Base-by-base conservation (phyloP, 1,140 invertebrate genomes). In the Coelopa frigida region DNA sequence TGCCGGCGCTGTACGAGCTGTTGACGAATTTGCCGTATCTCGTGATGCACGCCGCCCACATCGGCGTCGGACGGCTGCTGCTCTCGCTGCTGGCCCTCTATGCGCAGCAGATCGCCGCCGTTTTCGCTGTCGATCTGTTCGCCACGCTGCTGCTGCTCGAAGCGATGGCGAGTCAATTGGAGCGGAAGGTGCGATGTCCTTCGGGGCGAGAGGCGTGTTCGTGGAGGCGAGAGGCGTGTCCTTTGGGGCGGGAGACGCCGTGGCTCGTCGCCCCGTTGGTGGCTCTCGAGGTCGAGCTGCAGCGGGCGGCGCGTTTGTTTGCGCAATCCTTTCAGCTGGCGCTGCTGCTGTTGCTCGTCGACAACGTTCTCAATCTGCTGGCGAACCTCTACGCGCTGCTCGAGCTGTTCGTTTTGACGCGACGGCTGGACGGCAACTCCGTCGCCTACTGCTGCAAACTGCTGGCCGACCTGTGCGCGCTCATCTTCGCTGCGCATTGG, bases 351-450 rank as follows among this genome's bases (percentile, higher is more conserved):
- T 7, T 29, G 12, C 24, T 31, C 7, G 5, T 7, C n/a, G 40
- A 22, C 3, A 29, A 42, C 11, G 27, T 64, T 6, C 24, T 64
- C 27, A 64, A 61, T 41, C 53, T 64, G 0, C 39, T 64, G 50
- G 59, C 61, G 36, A 64, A 64, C 11, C 57, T 64, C 45, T 64
- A 64, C 22, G 61, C 61, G 36, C 58, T 59, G n/a, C 55, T 64
- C 55, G 57, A 57, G 3, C 61, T 61, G 42, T 64, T 54, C 35
- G 61, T 61, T 5, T 36, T 48, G 12, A 49, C 53, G 8, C 59
- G 59, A 6, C 58, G 58, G 5, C 46, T 61, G 3, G 56, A 58
- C 2, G 32, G 63, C 8, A 60, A 58, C 33, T 61, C 64, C n/a
- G 58, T 61, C n/a, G 60, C 61, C 21, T 61, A 63, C 15, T 61